Percentiles rank a stretch among this genome's conserved stretches.
Evolutionary conservation across 2,888 invertebrate genomes (phyloP).

Genomic region (Halictus quadricinctus): DNA sequence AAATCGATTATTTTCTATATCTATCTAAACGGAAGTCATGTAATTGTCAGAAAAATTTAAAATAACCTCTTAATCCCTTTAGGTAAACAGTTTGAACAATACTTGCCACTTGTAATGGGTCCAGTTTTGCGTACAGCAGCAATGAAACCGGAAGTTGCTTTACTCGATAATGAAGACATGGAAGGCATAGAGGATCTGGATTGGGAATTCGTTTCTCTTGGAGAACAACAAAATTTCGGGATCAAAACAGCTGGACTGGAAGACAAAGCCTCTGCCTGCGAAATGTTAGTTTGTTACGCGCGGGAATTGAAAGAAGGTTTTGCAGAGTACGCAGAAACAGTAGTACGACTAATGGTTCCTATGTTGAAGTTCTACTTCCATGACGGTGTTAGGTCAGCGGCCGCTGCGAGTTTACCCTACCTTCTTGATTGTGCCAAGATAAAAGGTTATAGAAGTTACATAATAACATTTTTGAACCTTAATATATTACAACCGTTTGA

Average conservation of each 20-base stretch:
- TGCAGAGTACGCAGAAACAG: conserved; percentile 88
- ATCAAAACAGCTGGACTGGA: conserved; percentile 96
- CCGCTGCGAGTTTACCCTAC: conserved; percentile 95
- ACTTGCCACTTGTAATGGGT: conserved; percentile 97
- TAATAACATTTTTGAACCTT: not conserved
- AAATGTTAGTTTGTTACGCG: conserved; percentile 98
- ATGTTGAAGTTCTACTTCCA: conserved; percentile 97
- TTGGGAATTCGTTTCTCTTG: conserved; percentile 97
- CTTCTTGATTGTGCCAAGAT: conserved; percentile 94
- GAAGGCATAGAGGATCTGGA: conserved; percentile 94
- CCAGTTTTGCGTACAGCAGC: conserved; percentile 96
- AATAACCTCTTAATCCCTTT: not conserved
- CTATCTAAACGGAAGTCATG: too few species aligned
- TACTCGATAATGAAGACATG: conserved; percentile 93
- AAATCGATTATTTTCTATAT: not conserved
- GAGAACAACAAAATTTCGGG: conserved; percentile 97
- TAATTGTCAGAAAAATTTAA: not conserved
- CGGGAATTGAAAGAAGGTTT: conserved; percentile 95
- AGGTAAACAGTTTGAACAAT: conserved; percentile 94
- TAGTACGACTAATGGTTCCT: conserved; percentile 92
- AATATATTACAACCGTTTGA: not conserved
- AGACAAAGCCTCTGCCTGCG: conserved; percentile 98
- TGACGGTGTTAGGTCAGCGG: conserved; percentile 95
- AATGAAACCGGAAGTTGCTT: conserved; percentile 96
- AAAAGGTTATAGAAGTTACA: conserved; percentile 84